Base-by-base conservation (phyloP, 2,888 invertebrate genomes). In the Chalcosyrphus nemorum region DNA sequence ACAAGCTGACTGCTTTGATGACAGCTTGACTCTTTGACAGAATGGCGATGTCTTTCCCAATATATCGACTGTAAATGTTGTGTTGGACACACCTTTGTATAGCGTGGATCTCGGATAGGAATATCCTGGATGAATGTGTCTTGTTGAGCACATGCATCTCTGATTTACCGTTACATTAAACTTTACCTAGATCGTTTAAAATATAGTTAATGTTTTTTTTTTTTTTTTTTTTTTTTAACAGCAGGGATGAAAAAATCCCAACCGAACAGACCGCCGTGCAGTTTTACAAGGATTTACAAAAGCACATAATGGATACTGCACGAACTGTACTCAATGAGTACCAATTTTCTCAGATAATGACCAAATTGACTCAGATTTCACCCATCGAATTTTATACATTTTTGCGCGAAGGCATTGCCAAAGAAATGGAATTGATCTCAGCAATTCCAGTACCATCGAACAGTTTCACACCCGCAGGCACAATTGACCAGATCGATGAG, bases 261-360 rank as follows among this genome's bases (percentile, higher is more conserved):
- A 88, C 88, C 57, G 89, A 90, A 66, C 89, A 89, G 50, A 86
- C 88, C 27, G 90, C 91, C 1, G 81, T 87, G 11, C 88, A 89
- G 59, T 91, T 91, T 84, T 89, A 88, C 80, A 89, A 90, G 57
- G 90, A 90, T 86, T 86, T 91, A 19, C 88, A 90, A 72, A 88
- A 88, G 21, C 90, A 91, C 76, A 86, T 91, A 4, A 78, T 89
- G 19, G 86, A 88, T 6, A 88, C 88, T 29, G 88, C 87, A 66
- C 84, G 87, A 57, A 89, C 90, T 68, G 87, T 88, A 82, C 86
- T 87, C 2, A 85, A 88, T 3, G 91, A 90, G 84, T 88, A 87
- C 74, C 89, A 90, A 32, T 86, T 90, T 50, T 87, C 87, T 15
- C 89, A 90, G 81, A 88, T 91, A 19, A 88, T 89, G 50, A 88